Evolutionary conservation across 2,797 vertebrate genomes (phyloP).

Genomic region (Picus viridis): DNA sequence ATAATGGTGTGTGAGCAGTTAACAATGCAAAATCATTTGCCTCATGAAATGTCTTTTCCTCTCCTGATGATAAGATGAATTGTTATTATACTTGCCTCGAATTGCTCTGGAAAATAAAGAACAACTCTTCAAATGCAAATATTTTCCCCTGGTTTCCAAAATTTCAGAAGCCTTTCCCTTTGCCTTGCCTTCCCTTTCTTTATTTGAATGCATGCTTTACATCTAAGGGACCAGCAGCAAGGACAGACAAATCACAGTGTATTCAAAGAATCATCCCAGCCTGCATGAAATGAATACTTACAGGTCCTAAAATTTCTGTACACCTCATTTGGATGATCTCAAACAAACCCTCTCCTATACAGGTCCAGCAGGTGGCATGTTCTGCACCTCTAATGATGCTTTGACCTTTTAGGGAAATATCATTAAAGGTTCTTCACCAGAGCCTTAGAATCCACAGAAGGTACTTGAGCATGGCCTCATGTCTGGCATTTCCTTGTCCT

Average conservation of each 20-base stretch:
- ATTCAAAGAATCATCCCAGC: neutral
- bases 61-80: neutral
- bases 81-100: neutral
- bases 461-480: fast-evolving
- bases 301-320: neutral
- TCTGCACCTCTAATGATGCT: neutral
- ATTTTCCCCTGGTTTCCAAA: neutral
- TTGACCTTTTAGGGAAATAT: neutral
- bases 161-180: neutral
- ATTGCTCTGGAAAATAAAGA: neutral
- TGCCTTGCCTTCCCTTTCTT: neutral
- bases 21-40: conserved; percentile 6
- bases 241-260: neutral
- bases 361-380: neutral
- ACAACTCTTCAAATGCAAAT: neutral
- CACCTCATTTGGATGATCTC: neutral
- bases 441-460: neutral
- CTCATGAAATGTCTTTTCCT: neutral
- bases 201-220: neutral
- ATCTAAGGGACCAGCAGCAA: neutral
- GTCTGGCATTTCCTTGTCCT: neutral
- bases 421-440: neutral
- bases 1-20: neutral
- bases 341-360: neutral
- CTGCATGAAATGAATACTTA: neutral